Evolutionary conservation across 30 jellyfish, hydroid and myxozoan species (phyloP).

Genomic region (Morbakka virulenta): DNA sequence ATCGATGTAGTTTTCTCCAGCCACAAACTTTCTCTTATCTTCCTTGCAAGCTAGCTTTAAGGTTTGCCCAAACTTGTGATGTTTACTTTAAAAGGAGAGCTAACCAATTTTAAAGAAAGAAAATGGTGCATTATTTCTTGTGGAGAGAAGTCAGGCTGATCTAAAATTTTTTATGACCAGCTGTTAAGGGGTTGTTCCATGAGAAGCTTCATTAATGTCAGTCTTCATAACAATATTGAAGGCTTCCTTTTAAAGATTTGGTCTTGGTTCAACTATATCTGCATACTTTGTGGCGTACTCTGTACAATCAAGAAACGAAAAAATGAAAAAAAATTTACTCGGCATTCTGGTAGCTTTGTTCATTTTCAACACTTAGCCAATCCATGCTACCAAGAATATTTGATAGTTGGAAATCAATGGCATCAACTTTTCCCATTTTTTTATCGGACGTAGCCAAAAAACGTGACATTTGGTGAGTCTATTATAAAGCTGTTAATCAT

Average conservation of each 20-base stretch:
- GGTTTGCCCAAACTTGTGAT: neutral
- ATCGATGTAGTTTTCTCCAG: too few species aligned
- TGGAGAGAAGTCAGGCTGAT: slow-evolving; percentile 33
- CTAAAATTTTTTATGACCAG: slow-evolving; percentile 8
- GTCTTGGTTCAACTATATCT: slow-evolving; percentile 10
- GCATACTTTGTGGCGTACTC: slow-evolving; percentile 51
- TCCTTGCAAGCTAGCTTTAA: too few species aligned
- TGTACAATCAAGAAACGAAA: slow-evolving; percentile 24
- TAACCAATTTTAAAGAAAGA: neutral
- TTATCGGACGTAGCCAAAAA: neutral
- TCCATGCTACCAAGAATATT: neutral
- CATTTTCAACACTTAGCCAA: slow-evolving; percentile 19
- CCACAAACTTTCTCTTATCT: too few species aligned
- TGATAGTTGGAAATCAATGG: neutral
- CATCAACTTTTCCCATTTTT: neutral
- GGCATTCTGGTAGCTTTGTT: slow-evolving; percentile 31
- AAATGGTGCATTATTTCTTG: slow-evolving; percentile 34
- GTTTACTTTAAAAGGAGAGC: neutral
- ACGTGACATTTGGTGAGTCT: slow-evolving; percentile 5
- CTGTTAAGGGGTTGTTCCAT: neutral
- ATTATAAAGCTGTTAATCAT: slow-evolving; percentile 8
- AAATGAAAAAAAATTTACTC: slow-evolving; percentile 10
- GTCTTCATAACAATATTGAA: neutral
- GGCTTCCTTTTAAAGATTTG: slow-evolving; percentile 2
- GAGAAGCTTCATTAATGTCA: neutral